These are phyloP conservation scores for Phyllopteryx taeniolatus DNA, from an alignment of 2,113 vertebrate species.

Conservation along the genomic window DNA sequence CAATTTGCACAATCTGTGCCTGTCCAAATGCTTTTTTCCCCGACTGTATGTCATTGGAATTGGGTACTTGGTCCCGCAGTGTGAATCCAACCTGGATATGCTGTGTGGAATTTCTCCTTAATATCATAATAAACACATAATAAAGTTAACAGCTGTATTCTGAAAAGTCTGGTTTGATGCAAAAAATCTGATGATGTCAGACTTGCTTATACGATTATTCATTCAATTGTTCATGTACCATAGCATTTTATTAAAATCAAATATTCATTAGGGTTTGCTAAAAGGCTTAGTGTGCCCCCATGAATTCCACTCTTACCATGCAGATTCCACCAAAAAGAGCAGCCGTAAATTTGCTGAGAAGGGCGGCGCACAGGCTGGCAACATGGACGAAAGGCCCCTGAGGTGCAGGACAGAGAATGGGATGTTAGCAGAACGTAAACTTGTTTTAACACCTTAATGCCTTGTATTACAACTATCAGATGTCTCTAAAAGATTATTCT, in stretches of 20 bases:
- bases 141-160: neutral
- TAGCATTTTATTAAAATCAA: neutral
- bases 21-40: too few species aligned
- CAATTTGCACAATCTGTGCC: too few species aligned
- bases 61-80: too few species aligned
- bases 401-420: conserved; percentile 11
- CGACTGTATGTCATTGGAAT: too few species aligned
- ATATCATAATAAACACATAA: neutral
- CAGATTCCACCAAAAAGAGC: conserved; percentile 93
- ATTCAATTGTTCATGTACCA: neutral
- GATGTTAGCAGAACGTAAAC: conserved; percentile 8
- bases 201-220: neutral
- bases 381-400: conserved; percentile 86
- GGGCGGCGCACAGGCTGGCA: conserved; percentile 88
- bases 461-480: neutral
- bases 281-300: neutral
- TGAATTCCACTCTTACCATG: conserved; percentile 73
- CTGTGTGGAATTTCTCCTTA: too few species aligned
- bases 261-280: neutral
- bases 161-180: neutral
- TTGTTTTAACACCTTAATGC: neutral
- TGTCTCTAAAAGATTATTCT: too few species aligned
- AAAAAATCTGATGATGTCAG: neutral
- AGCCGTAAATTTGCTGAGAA: conserved; percentile 93
- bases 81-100: too few species aligned